Evolutionary conservation across 1,140 invertebrate genomes (phyloP).

Genomic region (Drosophila miranda): DNA sequence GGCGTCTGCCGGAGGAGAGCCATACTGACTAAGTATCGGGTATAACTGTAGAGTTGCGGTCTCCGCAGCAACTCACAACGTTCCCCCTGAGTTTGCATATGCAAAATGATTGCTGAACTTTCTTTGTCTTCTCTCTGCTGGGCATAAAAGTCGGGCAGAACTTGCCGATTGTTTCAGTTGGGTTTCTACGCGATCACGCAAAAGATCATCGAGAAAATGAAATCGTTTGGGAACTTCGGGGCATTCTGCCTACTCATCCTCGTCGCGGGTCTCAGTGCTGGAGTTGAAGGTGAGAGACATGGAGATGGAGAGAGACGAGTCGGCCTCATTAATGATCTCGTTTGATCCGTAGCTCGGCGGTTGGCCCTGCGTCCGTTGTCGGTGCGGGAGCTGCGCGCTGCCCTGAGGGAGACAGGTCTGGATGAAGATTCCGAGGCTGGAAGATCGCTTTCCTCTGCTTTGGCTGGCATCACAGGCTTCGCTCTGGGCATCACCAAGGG

Average conservation of each 20-base stretch:
- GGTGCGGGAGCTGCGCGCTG: constrained; percentile 36
- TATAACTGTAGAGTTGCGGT: no score
- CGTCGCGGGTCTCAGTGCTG: constrained; percentile 1
- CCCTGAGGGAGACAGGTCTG: constrained; percentile 44
- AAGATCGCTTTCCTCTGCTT: constrained; percentile 57
- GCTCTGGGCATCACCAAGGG: constrained; percentile 68
- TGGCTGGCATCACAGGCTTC: constrained; percentile 63
- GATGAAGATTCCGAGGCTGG: constrained; percentile 40
- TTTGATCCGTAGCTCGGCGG: constrained; percentile 38
- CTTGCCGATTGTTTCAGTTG: constrained; percentile 39
- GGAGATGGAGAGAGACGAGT: not conserved
- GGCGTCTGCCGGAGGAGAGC: no score
- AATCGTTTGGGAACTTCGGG: constrained; percentile 21
- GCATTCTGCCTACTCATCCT: constrained; percentile 20
- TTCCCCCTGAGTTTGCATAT: constrained; percentile 55
- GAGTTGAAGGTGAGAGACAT: constrained; percentile 22
- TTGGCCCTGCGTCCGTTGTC: constrained; percentile 52
- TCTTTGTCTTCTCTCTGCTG: constrained; percentile 26
- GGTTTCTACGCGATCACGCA: constrained; percentile 28
- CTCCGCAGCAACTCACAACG: no score
- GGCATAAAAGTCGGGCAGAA: constrained; percentile 57
- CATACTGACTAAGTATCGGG: no score
- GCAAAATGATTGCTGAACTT: constrained; percentile 42
- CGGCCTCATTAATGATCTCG: not conserved
- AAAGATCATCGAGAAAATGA: constrained; percentile 48